Conservation (phyloP, 2,113 vertebrate species). For the Grammomys dolichurus region DNA sequence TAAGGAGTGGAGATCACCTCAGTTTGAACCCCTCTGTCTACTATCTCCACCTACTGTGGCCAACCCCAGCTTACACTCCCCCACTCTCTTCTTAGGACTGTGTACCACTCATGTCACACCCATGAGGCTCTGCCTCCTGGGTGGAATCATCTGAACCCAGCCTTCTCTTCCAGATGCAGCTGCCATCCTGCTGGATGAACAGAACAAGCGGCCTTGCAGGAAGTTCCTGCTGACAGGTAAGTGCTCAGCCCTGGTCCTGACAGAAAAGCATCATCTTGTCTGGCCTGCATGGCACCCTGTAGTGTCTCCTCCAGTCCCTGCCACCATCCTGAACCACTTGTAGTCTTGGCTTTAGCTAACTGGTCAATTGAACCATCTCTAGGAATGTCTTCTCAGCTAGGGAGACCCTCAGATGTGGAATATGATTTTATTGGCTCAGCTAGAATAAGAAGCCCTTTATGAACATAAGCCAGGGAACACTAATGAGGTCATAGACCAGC, state of each 20-base stretch:
- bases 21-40: background rate
- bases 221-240: slow-evolving; percentile 90
- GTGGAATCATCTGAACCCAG: background rate
- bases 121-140: background rate
- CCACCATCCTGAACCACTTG: background rate
- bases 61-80: background rate
- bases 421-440: background rate
- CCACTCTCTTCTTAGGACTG: background rate
- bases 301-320: background rate
- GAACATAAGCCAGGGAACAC: background rate
- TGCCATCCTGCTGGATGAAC: slow-evolving; percentile 89
- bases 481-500: background rate
- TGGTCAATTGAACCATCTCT: background rate
- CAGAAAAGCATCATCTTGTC: rapidly evolving
- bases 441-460: background rate
- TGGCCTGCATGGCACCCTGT: too few species aligned
- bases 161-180: slow-evolving; percentile 85
- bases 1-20: background rate
- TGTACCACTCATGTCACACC: background rate
- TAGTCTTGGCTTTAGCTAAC: background rate
- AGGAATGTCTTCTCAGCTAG: background rate
- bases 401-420: background rate
- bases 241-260: background rate
- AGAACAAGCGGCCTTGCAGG: slow-evolving; percentile 90
- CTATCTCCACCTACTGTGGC: background rate